Evolutionary conservation across 1,140 invertebrate genomes (phyloP).

Genomic region (Drosophila quadrilineata): DNA sequence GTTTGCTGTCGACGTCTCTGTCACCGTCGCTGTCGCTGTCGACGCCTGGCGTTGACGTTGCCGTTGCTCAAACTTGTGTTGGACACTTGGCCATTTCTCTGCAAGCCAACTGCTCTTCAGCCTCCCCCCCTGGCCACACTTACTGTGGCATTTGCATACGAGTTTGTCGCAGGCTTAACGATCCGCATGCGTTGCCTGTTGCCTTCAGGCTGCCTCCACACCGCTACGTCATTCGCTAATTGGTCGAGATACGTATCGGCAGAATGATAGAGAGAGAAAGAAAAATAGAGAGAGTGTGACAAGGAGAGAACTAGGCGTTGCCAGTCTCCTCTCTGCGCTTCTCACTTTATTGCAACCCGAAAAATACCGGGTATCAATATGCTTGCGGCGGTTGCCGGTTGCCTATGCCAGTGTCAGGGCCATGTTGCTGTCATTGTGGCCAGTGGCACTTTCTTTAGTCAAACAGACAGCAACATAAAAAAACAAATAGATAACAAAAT

Average conservation of each 20-base stretch:
- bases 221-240: slow-evolving; percentile 75
- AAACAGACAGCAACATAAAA: too few relatives aligned
- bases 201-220: slow-evolving; percentile 34
- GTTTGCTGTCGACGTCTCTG: slow-evolving; percentile 36
- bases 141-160: slow-evolving; percentile 59
- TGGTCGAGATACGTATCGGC: slow-evolving; percentile 68
- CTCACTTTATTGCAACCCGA: too few relatives aligned
- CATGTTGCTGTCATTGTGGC: slow-evolving; percentile 26
- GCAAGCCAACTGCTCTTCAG: background rate
- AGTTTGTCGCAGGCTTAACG: slow-evolving; percentile 55
- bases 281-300: slow-evolving; percentile 51
- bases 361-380: background rate
- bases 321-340: too few relatives aligned
- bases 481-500: too few relatives aligned
- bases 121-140: background rate
- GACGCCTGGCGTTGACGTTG: slow-evolving; percentile 22
- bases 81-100: slow-evolving; percentile 54
- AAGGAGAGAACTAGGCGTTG: slow-evolving; percentile 56
- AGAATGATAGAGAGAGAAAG: too few relatives aligned
- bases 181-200: slow-evolving; percentile 53
- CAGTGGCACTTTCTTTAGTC: slow-evolving; percentile 58
- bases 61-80: slow-evolving; percentile 48
- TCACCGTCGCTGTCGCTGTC: slow-evolving; percentile 6
- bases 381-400: background rate
- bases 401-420: slow-evolving; percentile 2